phyloP scores from a whole-genome alignment of 2,113 vertebrate species.

The Spheniscus mendiculus region DNA sequence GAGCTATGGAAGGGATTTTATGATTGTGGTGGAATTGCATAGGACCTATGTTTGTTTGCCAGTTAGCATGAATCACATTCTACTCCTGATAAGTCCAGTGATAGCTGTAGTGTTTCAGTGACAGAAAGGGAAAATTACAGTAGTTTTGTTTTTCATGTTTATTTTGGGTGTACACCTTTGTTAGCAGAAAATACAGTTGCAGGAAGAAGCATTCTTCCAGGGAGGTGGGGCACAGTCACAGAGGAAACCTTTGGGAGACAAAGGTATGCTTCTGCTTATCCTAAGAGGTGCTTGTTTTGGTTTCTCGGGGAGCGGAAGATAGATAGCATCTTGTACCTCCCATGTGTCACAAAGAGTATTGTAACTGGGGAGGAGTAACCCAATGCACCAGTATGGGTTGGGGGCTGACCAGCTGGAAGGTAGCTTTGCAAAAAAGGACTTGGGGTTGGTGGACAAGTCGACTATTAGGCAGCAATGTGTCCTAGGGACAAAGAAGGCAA shows the following conservation, averaged over 20 bases:
- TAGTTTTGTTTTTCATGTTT: neutral
- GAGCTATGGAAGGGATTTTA: neutral
- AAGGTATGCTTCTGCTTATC: neutral
- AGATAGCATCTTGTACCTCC: neutral
- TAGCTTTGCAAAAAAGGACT: neutral
- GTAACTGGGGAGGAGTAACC: neutral
- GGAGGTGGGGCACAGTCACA: neutral
- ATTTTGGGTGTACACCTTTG: neutral
- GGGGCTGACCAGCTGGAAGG: neutral
- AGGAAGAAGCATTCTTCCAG: neutral
- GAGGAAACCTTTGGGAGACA: neutral
- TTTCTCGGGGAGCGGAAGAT: neutral
- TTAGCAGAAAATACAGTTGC: neutral
- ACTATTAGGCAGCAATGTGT: neutral
- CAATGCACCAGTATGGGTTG: neutral
- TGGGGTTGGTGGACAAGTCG: neutral
- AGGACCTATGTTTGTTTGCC: neutral
- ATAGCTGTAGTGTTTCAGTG: neutral
- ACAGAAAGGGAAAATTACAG: neutral
- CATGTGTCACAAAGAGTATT: neutral
- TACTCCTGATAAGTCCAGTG: neutral
- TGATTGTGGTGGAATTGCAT: neutral
- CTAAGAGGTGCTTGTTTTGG: neutral
- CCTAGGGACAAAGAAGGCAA: neutral
- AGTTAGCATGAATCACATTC: slow-evolving; percentile 35